phyloP scores from a whole-genome alignment of 1,140 invertebrate genomes.

The Cryptotermes secundus region DNA sequence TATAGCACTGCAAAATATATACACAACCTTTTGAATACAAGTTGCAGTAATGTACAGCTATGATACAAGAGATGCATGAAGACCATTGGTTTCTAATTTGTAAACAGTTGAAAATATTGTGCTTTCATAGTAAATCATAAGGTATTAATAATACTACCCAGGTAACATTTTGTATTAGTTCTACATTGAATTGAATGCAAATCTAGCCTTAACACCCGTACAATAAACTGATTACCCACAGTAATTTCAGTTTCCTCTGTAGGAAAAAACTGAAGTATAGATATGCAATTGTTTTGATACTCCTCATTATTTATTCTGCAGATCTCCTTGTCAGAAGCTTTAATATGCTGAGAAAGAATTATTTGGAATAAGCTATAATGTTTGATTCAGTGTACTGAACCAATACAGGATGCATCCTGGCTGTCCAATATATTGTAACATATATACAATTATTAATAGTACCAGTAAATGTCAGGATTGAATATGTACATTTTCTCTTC shows the following conservation, averaged over 20 bases:
- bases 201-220: neutral
- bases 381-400: neutral
- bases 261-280: neutral
- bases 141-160: slow-evolving; percentile 8
- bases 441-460: slow-evolving; percentile 33
- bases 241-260: neutral
- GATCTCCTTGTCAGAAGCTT: neutral
- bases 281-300: neutral
- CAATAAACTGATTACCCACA: neutral
- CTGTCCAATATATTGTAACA: slow-evolving; percentile 31
- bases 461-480: slow-evolving; percentile 30
- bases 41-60: slow-evolving; percentile 32
- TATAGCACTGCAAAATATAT: slow-evolving; percentile 28
- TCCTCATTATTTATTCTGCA: neutral
- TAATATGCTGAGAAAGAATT: neutral
- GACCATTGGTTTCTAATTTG: slow-evolving; percentile 37
- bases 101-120: slow-evolving; percentile 31
- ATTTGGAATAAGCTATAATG: neutral
- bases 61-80: slow-evolving; percentile 34
- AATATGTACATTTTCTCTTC: slow-evolving; percentile 25
- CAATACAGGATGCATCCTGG: slow-evolving; percentile 24
- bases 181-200: neutral
- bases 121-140: slow-evolving; percentile 34
- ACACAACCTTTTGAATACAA: slow-evolving; percentile 5
- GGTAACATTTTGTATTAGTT: slow-evolving; percentile 4